These are phyloP conservation scores for Notodromas monacha DNA, from an alignment of 2,888 invertebrate species.

Conservation along the genomic window DNA sequence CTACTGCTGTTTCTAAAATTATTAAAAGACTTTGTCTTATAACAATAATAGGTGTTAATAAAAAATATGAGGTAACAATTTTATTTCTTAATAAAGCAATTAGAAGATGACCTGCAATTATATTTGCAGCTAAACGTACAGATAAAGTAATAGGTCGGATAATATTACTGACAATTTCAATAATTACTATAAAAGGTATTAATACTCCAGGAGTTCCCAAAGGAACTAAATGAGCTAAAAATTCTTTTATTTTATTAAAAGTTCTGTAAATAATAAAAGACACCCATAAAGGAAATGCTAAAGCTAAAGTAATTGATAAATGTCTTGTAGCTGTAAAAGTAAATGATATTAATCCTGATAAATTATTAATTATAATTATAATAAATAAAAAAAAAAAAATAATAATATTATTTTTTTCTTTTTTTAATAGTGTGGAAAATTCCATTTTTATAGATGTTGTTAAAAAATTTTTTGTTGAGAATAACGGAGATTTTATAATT, in stretches of 20 bases:
- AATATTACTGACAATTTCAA: constrained; percentile 12
- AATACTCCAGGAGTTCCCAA: constrained; percentile 11
- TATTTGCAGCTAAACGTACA: constrained; percentile 13
- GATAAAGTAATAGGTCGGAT: constrained; percentile 13
- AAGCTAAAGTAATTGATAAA: constrained; percentile 10
- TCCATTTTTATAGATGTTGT: constrained; percentile 4
- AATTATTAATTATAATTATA: constrained; percentile 22
- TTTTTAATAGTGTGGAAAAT: constrained; percentile 4
- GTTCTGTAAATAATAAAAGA: constrained; percentile 11
- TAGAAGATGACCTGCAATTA: constrained; percentile 13
- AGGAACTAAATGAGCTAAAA: constrained; percentile 11
- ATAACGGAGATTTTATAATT: constrained; percentile 4
- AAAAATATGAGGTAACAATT: constrained; percentile 5
- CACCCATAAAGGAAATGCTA: constrained; percentile 11
- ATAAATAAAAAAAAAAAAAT: constrained; percentile 17
- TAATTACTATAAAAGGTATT: constrained; percentile 12
- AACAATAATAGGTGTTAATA: constrained; percentile 11
- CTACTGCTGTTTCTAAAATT: constrained; percentile 25
- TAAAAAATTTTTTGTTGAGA: constrained; percentile 4
- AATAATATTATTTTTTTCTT: constrained; percentile 4
- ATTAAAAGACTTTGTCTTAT: constrained; percentile 21
- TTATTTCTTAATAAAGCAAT: constrained; percentile 11
- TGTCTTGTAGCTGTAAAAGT: constrained; percentile 12
- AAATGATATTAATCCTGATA: constrained; percentile 13
- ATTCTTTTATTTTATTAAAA: constrained; percentile 9